A percentile compares a stretch with the other conserved stretches of the same genome.
Conservation (phyloP, 2,797 vertebrate genomes). For the Coregonus sp. region DNA sequence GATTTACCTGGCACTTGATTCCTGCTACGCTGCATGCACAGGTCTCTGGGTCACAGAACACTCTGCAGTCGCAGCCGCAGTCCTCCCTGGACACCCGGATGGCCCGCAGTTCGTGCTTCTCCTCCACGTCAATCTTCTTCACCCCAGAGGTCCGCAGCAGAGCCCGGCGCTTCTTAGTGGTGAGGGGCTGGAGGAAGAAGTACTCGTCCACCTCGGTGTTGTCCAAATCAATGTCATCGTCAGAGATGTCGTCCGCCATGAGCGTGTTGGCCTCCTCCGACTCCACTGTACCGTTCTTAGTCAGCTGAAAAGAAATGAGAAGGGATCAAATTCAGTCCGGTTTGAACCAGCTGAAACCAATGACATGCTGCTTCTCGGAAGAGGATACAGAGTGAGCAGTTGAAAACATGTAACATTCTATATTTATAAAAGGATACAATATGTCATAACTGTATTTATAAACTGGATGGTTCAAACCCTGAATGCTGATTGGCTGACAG, state of each 20-base stretch:
- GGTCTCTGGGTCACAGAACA: conserved; percentile 97
- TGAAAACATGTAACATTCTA: background rate
- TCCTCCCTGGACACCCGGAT: conserved; percentile 96
- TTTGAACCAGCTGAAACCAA: conserved; percentile 11
- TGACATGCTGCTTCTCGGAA: background rate
- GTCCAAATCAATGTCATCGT: conserved; percentile 96
- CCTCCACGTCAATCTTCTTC: conserved; percentile 97
- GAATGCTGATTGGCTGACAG: too few relatives aligned
- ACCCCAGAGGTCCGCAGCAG: conserved; percentile 93
- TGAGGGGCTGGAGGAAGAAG: conserved; percentile 97
- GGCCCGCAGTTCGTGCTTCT: conserved; percentile 93
- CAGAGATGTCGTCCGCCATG: conserved; percentile 95
- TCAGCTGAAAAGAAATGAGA: conserved; percentile 81
- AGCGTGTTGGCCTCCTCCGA: conserved; percentile 92
- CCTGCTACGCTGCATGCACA: conserved; percentile 97
- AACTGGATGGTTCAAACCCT: background rate
- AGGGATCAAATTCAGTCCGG: conserved; percentile 14
- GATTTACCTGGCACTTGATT: conserved; percentile 96
- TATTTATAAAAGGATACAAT: background rate
- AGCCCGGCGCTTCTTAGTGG: conserved; percentile 93
- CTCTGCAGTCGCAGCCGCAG: conserved; percentile 95
- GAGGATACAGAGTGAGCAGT: background rate
- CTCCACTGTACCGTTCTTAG: conserved; percentile 94
- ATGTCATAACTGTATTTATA: background rate
- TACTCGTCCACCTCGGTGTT: conserved; percentile 99